Evolutionary conservation across 2,888 invertebrate species (phyloP), one percentile per base, ranked within the genome.

Genomic region (Eristalinus sepulchralis): DNA sequence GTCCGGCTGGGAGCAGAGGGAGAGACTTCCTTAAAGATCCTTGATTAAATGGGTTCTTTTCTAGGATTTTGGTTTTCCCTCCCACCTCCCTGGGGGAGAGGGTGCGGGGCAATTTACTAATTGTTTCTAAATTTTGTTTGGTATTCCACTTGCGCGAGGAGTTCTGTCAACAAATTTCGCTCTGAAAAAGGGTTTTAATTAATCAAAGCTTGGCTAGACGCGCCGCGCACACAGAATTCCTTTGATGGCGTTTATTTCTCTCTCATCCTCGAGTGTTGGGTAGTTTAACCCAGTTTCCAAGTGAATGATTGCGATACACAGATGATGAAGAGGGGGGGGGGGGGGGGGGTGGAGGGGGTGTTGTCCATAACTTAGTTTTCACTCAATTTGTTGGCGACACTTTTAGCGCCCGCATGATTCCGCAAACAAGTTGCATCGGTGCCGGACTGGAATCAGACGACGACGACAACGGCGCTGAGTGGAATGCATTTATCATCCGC

Each of bases 401-500:
- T 47, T 5, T 3, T n/a, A 0, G 6, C 47, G 47, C 47, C 47
- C 47, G 17, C 17, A 60, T 11, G 33, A 13, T 27, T 55, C n/a
- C 39, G 39, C 67, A 76, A 47, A 24, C 76, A 66, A 22, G n/a
- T 47, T 53, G 57, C 22, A 33, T n/a, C 39, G 59, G 6, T 31
- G 59, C 2, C 11, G 62, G 33, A 33, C 34, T 57, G 31, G 8
- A 13, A 36, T 24, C 36, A 59, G 27, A 27, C 27, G 27, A 27
- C 27, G 27, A 27, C 27, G 27, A 27, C 27, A 66, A 72, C 59
- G 62, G 20, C 17, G 66, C 62, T 60, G 73, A 80, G 62, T 31
- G 60, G 11, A 66, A 66, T 59, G 64, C 66, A 72, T 72, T 24
- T 70, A 5, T 34, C 78, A 59, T 57, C 66, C 31, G 6, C 47